Evolutionary conservation across 2,888 invertebrate species (phyloP).

Genomic region (Eupsilia transversa): DNA sequence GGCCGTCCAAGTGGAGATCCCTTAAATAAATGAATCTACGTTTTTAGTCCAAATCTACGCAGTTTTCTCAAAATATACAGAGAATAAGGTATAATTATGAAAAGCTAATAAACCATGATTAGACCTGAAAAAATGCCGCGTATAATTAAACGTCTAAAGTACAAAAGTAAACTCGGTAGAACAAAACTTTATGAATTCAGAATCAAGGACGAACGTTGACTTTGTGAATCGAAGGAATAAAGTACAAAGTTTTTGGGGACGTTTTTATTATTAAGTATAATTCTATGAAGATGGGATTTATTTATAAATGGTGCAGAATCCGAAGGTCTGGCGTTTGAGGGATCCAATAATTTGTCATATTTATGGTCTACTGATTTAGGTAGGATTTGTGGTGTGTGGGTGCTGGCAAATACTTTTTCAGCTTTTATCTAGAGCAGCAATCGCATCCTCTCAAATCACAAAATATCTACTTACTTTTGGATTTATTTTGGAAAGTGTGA

Average conservation of each 20-base stretch:
- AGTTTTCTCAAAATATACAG: not conserved
- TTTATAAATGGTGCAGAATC: slow-evolving; percentile 24
- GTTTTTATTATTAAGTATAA: slow-evolving; percentile 36
- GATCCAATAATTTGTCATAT: slow-evolving; percentile 20
- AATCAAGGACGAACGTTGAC: slow-evolving; percentile 52
- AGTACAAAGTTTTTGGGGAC: slow-evolving; percentile 42
- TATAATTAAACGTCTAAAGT: slow-evolving; percentile 56
- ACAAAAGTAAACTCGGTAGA: slow-evolving; percentile 57
- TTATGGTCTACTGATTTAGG: slow-evolving; percentile 6
- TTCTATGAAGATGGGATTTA: slow-evolving; percentile 27
- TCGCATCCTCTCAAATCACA: not conserved
- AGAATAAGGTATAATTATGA: slow-evolving; percentile 41
- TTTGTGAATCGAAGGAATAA: slow-evolving; percentile 48
- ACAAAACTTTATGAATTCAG: slow-evolving; percentile 62
- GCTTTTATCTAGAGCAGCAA: not conserved
- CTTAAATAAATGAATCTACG: not conserved
- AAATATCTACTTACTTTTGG: not conserved
- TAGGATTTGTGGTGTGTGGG: not conserved
- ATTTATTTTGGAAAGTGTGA: too few relatives aligned
- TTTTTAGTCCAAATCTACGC: not conserved
- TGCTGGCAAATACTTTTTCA: not conserved
- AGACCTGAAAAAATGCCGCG: slow-evolving; percentile 52
- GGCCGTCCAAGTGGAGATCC: too few relatives aligned
- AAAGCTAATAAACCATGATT: slow-evolving; percentile 55
- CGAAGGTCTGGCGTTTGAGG: not conserved